Conservation (phyloP, 2,797 vertebrate species). For the Anguilla megastoma region DNA sequence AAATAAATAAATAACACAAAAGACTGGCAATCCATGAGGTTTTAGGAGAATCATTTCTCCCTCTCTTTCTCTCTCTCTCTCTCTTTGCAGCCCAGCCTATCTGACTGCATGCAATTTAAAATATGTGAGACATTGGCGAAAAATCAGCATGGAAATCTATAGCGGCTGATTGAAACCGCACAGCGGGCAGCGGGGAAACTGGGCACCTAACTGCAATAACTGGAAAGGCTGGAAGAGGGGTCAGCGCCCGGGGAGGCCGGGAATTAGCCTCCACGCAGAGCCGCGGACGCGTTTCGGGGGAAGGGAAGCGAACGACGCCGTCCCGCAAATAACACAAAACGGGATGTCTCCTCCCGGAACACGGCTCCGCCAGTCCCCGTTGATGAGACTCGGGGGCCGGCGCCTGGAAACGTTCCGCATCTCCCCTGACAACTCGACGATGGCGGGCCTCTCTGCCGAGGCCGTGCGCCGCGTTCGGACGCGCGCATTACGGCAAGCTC, state of each 20-base stretch:
- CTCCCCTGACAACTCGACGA: background rate
- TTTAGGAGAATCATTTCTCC: background rate
- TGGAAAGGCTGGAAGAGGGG: background rate
- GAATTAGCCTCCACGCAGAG: background rate
- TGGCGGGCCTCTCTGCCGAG: background rate
- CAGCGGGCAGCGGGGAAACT: background rate
- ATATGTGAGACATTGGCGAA: background rate
- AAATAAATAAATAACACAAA: slow-evolving; percentile 43
- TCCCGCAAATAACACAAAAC: background rate
- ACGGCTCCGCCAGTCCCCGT: background rate
- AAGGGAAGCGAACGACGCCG: background rate
- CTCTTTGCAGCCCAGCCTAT: background rate
- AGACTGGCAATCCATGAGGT: background rate
- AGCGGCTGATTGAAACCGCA: background rate
- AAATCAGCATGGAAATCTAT: slow-evolving; percentile 20
- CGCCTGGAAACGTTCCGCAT: background rate
- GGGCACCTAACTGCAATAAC: background rate
- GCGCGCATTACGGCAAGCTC: background rate
- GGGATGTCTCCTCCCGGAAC: background rate
- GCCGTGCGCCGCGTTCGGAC: background rate
- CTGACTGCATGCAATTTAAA: slow-evolving; percentile 4
- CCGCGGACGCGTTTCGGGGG: background rate
- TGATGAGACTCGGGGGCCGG: background rate
- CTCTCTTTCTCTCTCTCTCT: background rate
- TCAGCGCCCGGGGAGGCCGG: background rate